Conservation (phyloP, 1,140 invertebrate genomes). For the Lepidotrigona ventralis region DNA sequence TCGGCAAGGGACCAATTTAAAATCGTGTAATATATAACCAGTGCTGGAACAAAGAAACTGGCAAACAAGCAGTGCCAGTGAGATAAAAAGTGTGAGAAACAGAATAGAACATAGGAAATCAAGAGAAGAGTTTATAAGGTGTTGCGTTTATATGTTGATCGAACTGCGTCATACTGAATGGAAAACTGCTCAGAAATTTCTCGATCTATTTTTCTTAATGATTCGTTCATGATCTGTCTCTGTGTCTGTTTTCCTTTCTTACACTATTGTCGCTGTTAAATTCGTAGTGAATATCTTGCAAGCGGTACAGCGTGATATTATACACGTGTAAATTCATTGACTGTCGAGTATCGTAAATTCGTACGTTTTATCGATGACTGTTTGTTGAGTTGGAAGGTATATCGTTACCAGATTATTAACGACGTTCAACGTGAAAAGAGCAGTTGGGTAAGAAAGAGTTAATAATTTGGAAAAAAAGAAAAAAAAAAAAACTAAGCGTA, state of each 20-base stretch:
- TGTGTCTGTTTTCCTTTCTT: slow-evolving; percentile 15
- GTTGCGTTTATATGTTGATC: slow-evolving; percentile 13
- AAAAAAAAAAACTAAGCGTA: slow-evolving; percentile 46
- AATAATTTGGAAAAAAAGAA: slow-evolving; percentile 26
- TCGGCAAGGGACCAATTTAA: slow-evolving; percentile 80
- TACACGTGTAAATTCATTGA: slow-evolving; percentile 1
- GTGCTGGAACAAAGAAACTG: slow-evolving; percentile 56
- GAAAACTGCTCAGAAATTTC: slow-evolving; percentile 27
- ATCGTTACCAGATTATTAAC: background rate
- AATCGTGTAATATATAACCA: slow-evolving; percentile 78
- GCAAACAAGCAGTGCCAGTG: slow-evolving; percentile 40
- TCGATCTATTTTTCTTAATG: slow-evolving; percentile 29
- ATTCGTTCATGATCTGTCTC: slow-evolving; percentile 19
- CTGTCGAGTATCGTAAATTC: slow-evolving; percentile 30
- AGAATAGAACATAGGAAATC: slow-evolving; percentile 15
- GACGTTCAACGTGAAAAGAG: slow-evolving; percentile 4
- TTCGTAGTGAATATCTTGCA: background rate
- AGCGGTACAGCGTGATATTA: slow-evolving; percentile 1
- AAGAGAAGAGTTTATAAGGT: slow-evolving; percentile 20
- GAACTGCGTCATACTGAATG: slow-evolving; percentile 8
- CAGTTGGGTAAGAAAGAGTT: slow-evolving; percentile 33
- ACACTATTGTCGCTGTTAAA: background rate
- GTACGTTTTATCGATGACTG: slow-evolving; percentile 25
- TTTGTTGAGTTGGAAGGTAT: background rate
- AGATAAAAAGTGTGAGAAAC: slow-evolving; percentile 19